A percentile compares a stretch with the other conserved stretches of the same genome.
These are phyloP conservation scores for Platalea minor DNA, from an alignment of 2,797 vertebrate species.

Conservation along the genomic window DNA sequence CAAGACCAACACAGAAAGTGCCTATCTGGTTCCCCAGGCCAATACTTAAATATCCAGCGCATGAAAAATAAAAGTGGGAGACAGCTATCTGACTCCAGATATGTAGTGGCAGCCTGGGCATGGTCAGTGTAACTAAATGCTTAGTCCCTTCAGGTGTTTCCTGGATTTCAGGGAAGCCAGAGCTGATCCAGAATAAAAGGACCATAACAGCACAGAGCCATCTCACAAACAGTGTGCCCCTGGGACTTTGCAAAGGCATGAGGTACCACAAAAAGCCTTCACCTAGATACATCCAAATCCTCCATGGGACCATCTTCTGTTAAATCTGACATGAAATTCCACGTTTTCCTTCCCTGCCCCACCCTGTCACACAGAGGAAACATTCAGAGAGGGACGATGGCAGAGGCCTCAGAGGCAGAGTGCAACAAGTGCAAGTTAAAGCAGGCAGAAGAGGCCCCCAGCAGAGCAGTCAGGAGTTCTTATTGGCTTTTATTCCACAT, in stretches of 20 bases:
- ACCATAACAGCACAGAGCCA: background rate
- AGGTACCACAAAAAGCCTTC: background rate
- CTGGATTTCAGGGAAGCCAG: background rate
- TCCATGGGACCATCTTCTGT: background rate
- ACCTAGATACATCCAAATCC: background rate
- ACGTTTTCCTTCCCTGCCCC: background rate
- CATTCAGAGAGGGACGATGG: background rate
- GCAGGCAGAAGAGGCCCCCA: background rate
- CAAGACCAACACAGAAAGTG: background rate
- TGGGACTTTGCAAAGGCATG: background rate
- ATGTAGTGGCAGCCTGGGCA: background rate
- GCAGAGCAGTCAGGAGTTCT: background rate
- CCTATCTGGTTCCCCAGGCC: background rate
- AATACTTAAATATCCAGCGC: background rate
- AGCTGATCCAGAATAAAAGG: background rate
- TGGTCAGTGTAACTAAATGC: background rate
- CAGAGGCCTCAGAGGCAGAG: background rate
- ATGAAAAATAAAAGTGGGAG: background rate
- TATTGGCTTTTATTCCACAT: background rate
- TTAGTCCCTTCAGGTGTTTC: background rate
- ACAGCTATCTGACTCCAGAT: background rate
- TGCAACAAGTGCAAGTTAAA: background rate
- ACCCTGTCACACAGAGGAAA: background rate
- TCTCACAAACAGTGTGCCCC: background rate
- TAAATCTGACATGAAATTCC: background rate